Conservation (phyloP, 2,888 invertebrate species). For the Mylabris sibirica region DNA sequence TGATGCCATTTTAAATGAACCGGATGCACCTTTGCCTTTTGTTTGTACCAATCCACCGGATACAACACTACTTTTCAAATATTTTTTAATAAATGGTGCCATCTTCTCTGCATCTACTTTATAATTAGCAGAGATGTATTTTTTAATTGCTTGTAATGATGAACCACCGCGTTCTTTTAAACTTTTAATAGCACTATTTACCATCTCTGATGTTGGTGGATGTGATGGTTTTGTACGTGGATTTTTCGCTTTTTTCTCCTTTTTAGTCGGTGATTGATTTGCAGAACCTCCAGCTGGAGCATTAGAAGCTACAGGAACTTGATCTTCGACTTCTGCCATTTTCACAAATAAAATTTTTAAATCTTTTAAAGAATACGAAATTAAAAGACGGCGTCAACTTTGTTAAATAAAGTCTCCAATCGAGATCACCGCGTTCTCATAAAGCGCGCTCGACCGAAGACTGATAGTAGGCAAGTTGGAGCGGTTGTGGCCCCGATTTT, state of each 20-base stretch:
- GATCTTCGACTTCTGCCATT: neutral
- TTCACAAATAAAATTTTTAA: neutral
- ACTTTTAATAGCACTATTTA: conserved; percentile 64
- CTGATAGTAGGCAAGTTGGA: neutral
- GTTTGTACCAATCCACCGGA: conserved; percentile 65
- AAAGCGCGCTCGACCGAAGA: neutral
- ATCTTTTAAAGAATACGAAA: neutral
- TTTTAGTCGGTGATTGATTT: conserved; percentile 39
- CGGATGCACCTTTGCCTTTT: conserved; percentile 66
- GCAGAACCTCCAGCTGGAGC: conserved; percentile 9
- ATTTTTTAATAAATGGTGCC: conserved; percentile 68
- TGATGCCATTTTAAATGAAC: conserved; percentile 62
- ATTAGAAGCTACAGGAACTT: neutral
- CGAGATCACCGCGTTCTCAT: neutral
- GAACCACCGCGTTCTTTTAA: conserved; percentile 68
- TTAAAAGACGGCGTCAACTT: neutral
- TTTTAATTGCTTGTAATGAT: conserved; percentile 68
- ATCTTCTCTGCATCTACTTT: conserved; percentile 68
- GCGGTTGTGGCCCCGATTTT: neutral
- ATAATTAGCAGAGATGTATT: conserved; percentile 68
- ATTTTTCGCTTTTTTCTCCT: conserved; percentile 34
- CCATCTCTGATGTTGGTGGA: conserved; percentile 66
- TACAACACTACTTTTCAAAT: conserved; percentile 66
- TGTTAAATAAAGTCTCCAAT: neutral
- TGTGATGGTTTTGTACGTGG: conserved; percentile 49